phyloP scores from a whole-genome alignment of 2,113 vertebrate genomes.

The Nymphicus hollandicus region DNA sequence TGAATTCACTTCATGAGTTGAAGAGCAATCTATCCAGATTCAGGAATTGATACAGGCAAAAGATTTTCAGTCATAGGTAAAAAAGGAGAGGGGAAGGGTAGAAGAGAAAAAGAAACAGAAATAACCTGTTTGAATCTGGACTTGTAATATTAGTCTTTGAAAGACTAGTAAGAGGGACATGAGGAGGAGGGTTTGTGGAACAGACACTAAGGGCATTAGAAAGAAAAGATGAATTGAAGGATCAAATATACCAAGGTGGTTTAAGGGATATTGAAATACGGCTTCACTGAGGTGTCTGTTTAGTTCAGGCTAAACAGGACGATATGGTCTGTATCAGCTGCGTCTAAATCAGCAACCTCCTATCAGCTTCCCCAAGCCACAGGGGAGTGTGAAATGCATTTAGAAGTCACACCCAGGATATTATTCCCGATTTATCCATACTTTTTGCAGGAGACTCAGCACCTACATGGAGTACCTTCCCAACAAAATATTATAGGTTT shows the following conservation, averaged over 20 bases:
- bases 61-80: background rate
- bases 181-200: background rate
- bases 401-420: background rate
- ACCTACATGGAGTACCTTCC: background rate
- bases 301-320: background rate
- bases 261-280: conserved; percentile 26
- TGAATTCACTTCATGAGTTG: conserved; percentile 14
- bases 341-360: background rate
- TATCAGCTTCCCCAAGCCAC: background rate
- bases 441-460: background rate
- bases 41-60: background rate
- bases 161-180: conserved; percentile 22
- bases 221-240: conserved; percentile 44
- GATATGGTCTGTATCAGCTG: background rate
- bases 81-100: rapidly evolving
- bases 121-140: conserved; percentile 14
- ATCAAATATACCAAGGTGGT: conserved; percentile 21
- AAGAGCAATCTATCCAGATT: conserved; percentile 29
- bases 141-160: conserved; percentile 44
- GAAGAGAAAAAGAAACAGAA: background rate
- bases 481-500: background rate
- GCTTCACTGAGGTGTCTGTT: background rate
- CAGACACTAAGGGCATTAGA: background rate
- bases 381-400: rapidly evolving
- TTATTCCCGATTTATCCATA: background rate